Evolutionary conservation across 92 coral and sea anemone genomes (phyloP).

Genomic region (Umimayanthus kanabou): DNA sequence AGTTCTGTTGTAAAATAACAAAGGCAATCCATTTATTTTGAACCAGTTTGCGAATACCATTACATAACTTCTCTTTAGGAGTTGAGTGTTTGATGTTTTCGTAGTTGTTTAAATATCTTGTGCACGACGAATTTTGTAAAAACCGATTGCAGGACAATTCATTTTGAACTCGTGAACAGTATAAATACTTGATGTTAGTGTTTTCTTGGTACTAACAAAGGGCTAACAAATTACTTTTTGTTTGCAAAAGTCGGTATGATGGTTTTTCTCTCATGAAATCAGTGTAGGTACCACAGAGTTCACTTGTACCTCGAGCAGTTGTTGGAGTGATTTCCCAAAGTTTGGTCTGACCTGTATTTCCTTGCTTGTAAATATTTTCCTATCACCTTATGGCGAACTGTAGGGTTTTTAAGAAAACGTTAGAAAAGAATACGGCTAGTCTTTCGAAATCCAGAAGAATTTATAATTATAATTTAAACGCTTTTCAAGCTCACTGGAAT

Average conservation of each 20-base stretch:
- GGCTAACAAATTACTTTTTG: not conserved
- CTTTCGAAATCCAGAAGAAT: not conserved
- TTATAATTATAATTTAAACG: not conserved
- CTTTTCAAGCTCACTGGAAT: not conserved
- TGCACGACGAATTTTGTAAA: not conserved
- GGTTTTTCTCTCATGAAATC: not conserved
- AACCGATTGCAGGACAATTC: too few relatives aligned
- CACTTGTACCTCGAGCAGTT: not conserved
- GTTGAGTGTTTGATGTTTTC: too few relatives aligned
- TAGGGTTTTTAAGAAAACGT: conserved; percentile 30
- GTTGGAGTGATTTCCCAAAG: not conserved
- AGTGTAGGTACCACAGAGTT: not conserved
- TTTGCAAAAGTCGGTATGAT: not conserved
- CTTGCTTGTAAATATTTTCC: conserved; percentile 29
- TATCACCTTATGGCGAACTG: not conserved
- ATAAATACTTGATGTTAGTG: not conserved
- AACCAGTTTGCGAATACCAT: not conserved
- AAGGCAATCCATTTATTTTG: not conserved
- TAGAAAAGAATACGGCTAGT: not conserved
- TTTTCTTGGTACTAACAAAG: not conserved
- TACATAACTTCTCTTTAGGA: too few relatives aligned
- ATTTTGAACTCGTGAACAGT: not conserved
- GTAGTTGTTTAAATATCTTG: too few relatives aligned
- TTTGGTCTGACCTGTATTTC: not conserved
- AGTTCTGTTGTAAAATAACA: not conserved